Evolutionary conservation across 1,140 invertebrate species (phyloP).

Genomic region (Argopecten irradians): DNA sequence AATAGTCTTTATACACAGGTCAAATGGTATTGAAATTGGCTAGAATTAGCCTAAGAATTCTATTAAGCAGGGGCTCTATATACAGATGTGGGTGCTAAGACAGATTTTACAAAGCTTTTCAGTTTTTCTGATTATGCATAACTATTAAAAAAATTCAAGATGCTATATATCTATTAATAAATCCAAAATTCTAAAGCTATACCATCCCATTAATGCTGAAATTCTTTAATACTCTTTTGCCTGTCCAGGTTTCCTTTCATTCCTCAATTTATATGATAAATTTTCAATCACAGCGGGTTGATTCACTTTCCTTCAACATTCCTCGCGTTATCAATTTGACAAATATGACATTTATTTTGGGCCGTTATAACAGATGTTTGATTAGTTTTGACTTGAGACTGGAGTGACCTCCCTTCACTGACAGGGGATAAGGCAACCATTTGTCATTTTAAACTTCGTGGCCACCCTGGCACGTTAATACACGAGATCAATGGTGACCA

Average conservation of each 20-base stretch:
- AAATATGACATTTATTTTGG: slow-evolving; percentile 23
- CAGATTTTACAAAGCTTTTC: not conserved
- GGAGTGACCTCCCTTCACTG: not conserved
- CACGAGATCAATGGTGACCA: slow-evolving; percentile 14
- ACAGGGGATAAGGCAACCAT: not conserved
- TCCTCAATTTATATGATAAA: not conserved
- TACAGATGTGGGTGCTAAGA: too few species aligned
- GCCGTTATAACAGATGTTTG: not conserved
- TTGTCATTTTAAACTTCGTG: not conserved
- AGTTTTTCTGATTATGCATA: not conserved
- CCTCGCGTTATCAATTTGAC: not conserved
- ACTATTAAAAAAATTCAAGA: not conserved
- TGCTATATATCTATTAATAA: too few species aligned
- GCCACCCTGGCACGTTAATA: slow-evolving; percentile 14
- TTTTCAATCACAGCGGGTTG: not conserved
- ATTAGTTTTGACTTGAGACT: slow-evolving; percentile 22
- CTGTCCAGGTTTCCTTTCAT: not conserved
- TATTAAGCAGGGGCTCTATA: too few species aligned
- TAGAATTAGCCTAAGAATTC: too few species aligned
- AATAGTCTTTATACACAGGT: too few species aligned
- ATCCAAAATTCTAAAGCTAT: not conserved
- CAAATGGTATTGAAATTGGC: too few species aligned
- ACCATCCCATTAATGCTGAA: not conserved
- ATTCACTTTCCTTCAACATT: not conserved
- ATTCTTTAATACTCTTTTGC: not conserved